Conservation (phyloP, 2,797 vertebrate genomes). For the Nothura maculosa region DNA sequence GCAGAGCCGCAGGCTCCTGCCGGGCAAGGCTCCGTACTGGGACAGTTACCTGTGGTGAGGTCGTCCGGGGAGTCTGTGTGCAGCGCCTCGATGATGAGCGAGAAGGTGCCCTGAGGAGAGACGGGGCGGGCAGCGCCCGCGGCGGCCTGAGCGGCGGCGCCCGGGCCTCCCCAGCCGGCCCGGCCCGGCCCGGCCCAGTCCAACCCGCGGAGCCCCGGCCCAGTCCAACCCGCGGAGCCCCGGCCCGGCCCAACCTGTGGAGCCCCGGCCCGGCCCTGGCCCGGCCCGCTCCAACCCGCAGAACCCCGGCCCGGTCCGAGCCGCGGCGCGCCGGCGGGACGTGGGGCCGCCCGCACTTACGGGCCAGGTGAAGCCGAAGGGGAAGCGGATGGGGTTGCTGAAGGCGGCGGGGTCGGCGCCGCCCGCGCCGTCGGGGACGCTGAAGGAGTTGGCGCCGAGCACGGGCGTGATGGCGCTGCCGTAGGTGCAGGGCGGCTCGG, state of each 20-base stretch:
- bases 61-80: conserved; percentile 95
- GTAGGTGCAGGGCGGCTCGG: conserved; percentile 97
- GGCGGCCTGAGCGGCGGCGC: not conserved
- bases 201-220: too few relatives aligned
- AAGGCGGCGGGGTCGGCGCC: conserved; percentile 87
- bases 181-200: too few relatives aligned
- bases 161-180: not conserved
- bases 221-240: not conserved
- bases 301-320: too few relatives aligned
- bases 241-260: not conserved
- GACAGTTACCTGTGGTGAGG: conserved; percentile 90
- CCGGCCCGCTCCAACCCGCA: not conserved
- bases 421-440: conserved; percentile 89
- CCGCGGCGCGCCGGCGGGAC: not conserved
- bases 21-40: fast-evolving
- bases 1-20: not conserved
- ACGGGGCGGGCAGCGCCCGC: not conserved
- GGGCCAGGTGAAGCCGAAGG: conserved; percentile 98
- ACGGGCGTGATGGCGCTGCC: conserved; percentile 95
- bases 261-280: not conserved
- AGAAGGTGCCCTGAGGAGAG: conserved; percentile 93
- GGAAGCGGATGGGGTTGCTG: conserved; percentile 94
- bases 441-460: conserved; percentile 96
- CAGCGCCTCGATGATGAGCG: conserved; percentile 97
- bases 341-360: conserved; percentile 81